phyloP scores from a whole-genome alignment of 2,888 invertebrate genomes.

The Acronicta aceris region DNA sequence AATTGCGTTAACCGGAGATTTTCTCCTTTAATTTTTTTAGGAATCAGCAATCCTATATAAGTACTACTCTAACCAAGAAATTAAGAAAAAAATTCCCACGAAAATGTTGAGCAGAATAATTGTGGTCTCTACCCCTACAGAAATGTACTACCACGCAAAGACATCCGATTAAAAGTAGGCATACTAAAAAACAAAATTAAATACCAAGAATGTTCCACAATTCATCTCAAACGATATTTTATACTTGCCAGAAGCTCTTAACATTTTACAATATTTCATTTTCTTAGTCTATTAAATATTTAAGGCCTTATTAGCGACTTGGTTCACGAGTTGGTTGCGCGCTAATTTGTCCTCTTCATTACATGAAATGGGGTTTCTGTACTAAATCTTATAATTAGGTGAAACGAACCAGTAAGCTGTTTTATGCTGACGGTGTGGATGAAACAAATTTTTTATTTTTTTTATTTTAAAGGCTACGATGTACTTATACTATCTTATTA shows the following conservation, averaged over 20 bases:
- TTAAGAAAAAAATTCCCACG: too few species aligned
- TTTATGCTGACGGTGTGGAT: neutral
- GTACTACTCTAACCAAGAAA: too few species aligned
- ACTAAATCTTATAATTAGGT: slow-evolving; percentile 9
- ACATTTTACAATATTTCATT: neutral
- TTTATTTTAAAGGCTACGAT: too few species aligned
- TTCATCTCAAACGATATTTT: neutral
- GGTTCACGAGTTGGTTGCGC: slow-evolving; percentile 3
- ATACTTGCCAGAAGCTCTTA: neutral
- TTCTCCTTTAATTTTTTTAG: too few species aligned
- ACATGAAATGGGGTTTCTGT: slow-evolving; percentile 1
- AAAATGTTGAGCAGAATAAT: too few species aligned
- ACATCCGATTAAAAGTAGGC: too few species aligned
- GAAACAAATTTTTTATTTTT: neutral
- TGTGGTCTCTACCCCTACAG: too few species aligned
- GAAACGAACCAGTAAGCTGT: slow-evolving; percentile 1
- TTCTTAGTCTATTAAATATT: neutral
- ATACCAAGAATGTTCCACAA: neutral
- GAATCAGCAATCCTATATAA: too few species aligned
- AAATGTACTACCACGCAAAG: too few species aligned
- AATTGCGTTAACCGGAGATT: too few species aligned
- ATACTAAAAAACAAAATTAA: too few species aligned
- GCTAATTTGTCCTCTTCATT: slow-evolving; percentile 20
- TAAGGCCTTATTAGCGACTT: slow-evolving; percentile 6
- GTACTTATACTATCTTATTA: too few species aligned